Evolutionary conservation across 2,888 invertebrate genomes (phyloP).

Genomic region (Abrostola tripartita): DNA sequence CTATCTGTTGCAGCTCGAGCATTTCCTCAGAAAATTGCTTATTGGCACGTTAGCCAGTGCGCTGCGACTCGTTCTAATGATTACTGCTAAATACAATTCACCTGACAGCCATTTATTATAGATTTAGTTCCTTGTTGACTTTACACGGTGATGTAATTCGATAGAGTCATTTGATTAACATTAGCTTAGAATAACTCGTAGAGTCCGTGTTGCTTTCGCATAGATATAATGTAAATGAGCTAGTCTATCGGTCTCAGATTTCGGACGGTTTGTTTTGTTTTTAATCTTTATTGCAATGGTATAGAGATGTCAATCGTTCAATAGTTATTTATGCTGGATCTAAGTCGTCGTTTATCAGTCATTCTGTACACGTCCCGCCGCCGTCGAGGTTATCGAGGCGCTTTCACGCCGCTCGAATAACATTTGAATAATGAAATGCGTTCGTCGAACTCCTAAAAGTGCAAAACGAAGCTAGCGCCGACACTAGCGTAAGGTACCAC

Average conservation of each 20-base stretch:
- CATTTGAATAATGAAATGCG: conserved; percentile 84
- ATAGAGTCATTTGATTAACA: conserved; percentile 68
- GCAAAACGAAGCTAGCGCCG: conserved; percentile 73
- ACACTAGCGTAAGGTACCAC: conserved; percentile 69
- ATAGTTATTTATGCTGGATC: conserved; percentile 51
- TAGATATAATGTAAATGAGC: conserved; percentile 71
- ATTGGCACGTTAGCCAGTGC: conserved; percentile 61
- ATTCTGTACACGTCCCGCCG: conserved; percentile 77
- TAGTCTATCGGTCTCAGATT: conserved; percentile 55
- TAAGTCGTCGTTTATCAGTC: conserved; percentile 72
- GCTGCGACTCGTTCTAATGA: conserved; percentile 37
- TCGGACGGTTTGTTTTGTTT: conserved; percentile 58
- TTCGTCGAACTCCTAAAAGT: conserved; percentile 83
- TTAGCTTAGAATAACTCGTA: conserved; percentile 65
- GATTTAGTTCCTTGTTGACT: conserved; percentile 53
- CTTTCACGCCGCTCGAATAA: conserved; percentile 85
- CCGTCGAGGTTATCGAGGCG: conserved; percentile 78
- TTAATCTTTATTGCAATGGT: conserved; percentile 65
- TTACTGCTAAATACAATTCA: conserved; percentile 62
- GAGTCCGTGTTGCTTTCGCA: conserved; percentile 69
- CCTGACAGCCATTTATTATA: conserved; percentile 55
- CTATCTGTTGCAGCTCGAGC: conserved; percentile 59
- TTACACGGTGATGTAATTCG: conserved; percentile 68
- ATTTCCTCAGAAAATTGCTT: conserved; percentile 76
- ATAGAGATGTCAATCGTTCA: conserved; percentile 64